Evolutionary conservation across 2,888 invertebrate genomes (phyloP).

Genomic region (Amiota communis): DNA sequence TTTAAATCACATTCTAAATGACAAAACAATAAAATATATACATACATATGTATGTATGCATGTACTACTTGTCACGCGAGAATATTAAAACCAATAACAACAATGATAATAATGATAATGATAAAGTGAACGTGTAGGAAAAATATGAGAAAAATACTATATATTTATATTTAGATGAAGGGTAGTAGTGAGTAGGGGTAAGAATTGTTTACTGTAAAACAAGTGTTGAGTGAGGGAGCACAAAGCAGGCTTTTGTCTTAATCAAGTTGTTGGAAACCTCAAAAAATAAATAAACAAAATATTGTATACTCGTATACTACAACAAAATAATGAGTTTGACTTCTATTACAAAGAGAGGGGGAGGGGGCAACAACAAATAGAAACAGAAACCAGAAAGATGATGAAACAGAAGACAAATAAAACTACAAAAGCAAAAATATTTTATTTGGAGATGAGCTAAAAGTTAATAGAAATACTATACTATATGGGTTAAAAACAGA

Average conservation of each 20-base stretch:
- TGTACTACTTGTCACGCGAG: slow-evolving; percentile 12
- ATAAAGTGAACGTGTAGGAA: background rate
- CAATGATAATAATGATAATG: background rate
- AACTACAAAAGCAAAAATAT: background rate
- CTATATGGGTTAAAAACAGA: too few species aligned
- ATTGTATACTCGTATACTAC: background rate
- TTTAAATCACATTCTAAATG: too few species aligned
- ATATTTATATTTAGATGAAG: too few species aligned
- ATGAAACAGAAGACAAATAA: too few species aligned
- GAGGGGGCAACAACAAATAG: background rate
- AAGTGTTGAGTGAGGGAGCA: background rate
- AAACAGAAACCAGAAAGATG: background rate
- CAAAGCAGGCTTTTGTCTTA: slow-evolving; percentile 13
- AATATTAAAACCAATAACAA: background rate
- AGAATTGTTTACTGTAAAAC: background rate
- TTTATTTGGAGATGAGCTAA: too few species aligned
- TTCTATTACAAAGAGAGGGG: background rate
- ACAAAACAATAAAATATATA: too few species aligned
- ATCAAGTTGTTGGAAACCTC: slow-evolving; percentile 3
- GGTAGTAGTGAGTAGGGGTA: background rate
- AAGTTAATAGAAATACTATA: background rate
- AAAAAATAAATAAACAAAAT: slow-evolving; percentile 22
- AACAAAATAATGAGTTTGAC: slow-evolving; percentile 21
- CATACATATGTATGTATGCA: too few species aligned
- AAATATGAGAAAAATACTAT: background rate